A percentile compares a stretch with the other conserved stretches of the same genome.
phyloP scores from a whole-genome alignment of 2,888 invertebrate genomes.

The Neuroscelio doddi region DNA sequence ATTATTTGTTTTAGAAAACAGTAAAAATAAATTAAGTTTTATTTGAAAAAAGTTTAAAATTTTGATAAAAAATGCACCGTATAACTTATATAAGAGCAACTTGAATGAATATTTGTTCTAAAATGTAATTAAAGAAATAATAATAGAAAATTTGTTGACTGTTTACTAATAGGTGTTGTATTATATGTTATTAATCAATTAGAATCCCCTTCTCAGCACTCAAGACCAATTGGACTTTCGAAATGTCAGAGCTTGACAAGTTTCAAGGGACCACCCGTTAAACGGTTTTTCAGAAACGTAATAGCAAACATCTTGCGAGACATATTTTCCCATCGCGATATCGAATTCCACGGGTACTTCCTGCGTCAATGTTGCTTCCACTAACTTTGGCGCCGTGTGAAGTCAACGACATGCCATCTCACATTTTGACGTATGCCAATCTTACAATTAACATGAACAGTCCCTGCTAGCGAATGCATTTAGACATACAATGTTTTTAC shows the following conservation, averaged over 20 bases:
- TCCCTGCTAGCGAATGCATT: conserved; percentile 22
- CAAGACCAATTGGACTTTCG: neutral
- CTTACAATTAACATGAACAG: conserved; percentile 28
- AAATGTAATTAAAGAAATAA: too few species aligned
- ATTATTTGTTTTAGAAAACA: too few species aligned
- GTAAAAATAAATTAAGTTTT: too few species aligned
- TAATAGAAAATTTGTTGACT: too few species aligned
- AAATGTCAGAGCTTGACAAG: conserved; percentile 19
- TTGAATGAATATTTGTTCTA: too few species aligned
- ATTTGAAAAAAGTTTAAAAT: too few species aligned
- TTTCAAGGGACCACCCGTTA: conserved; percentile 57
- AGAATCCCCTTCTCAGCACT: too few species aligned
- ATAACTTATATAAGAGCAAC: too few species aligned
- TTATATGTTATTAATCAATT: too few species aligned
- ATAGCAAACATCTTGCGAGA: conserved; percentile 62
- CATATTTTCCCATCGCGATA: conserved; percentile 58
- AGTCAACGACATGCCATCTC: conserved; percentile 27
- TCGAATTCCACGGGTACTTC: conserved; percentile 63
- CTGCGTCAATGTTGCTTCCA: conserved; percentile 49
- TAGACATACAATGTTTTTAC: conserved; percentile 13
- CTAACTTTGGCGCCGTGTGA: conserved; percentile 19
- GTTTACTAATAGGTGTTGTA: too few species aligned
- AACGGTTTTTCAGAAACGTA: conserved; percentile 52
- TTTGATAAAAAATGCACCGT: too few species aligned
- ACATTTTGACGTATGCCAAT: conserved; percentile 21